Conservation (phyloP, 2,888 invertebrate genomes). For the Catocala fraxini region DNA sequence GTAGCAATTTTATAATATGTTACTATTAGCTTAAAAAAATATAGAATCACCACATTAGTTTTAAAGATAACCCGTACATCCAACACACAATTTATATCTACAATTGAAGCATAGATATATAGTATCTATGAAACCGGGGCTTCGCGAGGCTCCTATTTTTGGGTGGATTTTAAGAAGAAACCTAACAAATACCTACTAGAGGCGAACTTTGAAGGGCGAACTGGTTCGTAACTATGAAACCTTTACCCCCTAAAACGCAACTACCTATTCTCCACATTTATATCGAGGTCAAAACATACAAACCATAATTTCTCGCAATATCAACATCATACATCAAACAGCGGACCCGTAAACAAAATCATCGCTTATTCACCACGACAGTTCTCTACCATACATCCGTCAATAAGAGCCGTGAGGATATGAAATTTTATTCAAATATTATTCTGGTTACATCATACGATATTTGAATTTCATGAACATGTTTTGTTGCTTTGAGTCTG, state of each 20-base stretch:
- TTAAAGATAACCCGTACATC: too few relatives aligned
- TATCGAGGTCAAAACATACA: neutral
- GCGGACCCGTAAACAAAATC: conserved; percentile 57
- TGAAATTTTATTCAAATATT: conserved; percentile 26
- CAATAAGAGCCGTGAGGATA: conserved; percentile 30
- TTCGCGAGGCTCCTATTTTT: too few relatives aligned
- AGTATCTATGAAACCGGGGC: neutral
- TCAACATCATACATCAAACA: conserved; percentile 55
- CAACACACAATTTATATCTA: too few relatives aligned
- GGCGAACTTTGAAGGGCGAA: too few relatives aligned
- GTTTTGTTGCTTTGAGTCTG: conserved; percentile 38
- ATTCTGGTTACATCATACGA: conserved; percentile 24
- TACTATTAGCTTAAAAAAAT: too few relatives aligned
- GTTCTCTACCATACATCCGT: conserved; percentile 32
- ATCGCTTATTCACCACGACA: conserved; percentile 58
- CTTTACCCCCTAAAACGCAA: neutral
- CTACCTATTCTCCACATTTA: neutral
- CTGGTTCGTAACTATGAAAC: neutral
- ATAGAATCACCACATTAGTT: too few relatives aligned
- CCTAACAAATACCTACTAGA: too few relatives aligned
- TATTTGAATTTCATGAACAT: conserved; percentile 45
- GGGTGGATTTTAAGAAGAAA: too few relatives aligned
- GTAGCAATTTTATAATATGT: too few relatives aligned
- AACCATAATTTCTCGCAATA: conserved; percentile 17
- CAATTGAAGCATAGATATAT: too few relatives aligned